Evolutionary conservation across 2,113 vertebrate genomes (phyloP).

Genomic region (Halichoerus grypus): DNA sequence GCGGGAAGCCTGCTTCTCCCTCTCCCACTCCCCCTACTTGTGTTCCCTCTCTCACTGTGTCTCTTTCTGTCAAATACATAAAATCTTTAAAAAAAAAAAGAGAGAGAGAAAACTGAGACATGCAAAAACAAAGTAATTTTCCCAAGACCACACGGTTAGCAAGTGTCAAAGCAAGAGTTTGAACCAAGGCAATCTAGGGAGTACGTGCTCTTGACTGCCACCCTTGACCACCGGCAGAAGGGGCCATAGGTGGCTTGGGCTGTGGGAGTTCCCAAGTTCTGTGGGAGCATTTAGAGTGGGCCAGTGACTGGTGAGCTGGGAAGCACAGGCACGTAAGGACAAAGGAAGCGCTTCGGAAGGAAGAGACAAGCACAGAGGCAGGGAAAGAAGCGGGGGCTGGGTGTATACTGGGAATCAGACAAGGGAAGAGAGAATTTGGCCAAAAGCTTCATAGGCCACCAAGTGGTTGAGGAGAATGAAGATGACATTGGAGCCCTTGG

Average conservation of each 20-base stretch:
- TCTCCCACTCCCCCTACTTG: no score
- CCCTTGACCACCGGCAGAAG: neutral
- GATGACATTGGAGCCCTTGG: neutral
- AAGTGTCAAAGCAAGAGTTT: neutral
- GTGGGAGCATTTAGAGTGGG: neutral
- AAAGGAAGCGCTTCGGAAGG: neutral
- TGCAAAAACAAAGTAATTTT: neutral
- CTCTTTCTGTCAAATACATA: no score
- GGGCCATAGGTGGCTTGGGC: accelerated
- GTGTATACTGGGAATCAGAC: neutral
- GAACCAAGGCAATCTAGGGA: neutral
- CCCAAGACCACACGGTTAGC: neutral
- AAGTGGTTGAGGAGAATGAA: neutral
- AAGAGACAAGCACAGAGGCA: neutral
- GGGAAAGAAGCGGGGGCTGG: neutral
- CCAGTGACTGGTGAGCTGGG: neutral
- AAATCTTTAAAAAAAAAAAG: no score
- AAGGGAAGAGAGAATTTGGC: neutral
- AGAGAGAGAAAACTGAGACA: neutral
- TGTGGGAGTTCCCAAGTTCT: neutral
- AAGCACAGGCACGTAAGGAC: neutral
- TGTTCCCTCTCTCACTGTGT: no score
- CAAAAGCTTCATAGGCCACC: neutral
- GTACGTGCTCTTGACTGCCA: neutral
- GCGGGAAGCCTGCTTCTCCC: no score